Conservation (phyloP, 2,888 invertebrate species). For the Nomada ferruginata region DNA sequence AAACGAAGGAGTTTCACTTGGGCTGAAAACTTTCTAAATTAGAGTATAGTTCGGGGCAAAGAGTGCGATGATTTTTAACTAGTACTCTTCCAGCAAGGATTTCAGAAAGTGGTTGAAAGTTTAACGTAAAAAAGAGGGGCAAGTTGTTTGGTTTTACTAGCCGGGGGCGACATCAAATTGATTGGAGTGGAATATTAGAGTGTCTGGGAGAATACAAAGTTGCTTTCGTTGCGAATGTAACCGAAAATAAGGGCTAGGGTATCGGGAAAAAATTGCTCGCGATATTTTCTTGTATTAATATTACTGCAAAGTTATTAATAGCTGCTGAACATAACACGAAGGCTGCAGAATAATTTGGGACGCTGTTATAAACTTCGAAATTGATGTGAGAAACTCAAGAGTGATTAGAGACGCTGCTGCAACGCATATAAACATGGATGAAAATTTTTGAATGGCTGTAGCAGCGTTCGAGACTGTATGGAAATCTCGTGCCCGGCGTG, state of each 20-base stretch:
- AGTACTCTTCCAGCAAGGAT: slow-evolving; percentile 12
- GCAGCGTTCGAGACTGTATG: no score
- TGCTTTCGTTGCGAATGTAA: background rate
- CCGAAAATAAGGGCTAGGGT: background rate
- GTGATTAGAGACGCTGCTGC: background rate
- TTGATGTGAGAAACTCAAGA: background rate
- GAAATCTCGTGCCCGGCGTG: no score
- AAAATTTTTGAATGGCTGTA: no score
- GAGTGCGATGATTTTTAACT: slow-evolving; percentile 51
- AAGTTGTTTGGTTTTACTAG: slow-evolving; percentile 28
- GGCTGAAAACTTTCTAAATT: slow-evolving; percentile 42
- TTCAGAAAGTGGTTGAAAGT: slow-evolving; percentile 22
- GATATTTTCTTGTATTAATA: no score
- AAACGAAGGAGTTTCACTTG: slow-evolving; percentile 27
- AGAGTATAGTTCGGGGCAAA: slow-evolving; percentile 32
- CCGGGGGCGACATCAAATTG: background rate
- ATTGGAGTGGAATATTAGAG: slow-evolving; percentile 27
- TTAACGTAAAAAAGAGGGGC: background rate
- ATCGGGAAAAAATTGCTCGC: background rate
- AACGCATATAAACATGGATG: background rate
- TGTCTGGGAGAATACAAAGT: background rate
- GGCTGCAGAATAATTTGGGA: background rate
- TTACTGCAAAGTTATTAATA: no score
- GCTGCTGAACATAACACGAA: no score
- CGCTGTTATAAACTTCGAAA: background rate